Conservation (phyloP, 2,888 invertebrate species). For the Lasioglossum oenotherae region DNA sequence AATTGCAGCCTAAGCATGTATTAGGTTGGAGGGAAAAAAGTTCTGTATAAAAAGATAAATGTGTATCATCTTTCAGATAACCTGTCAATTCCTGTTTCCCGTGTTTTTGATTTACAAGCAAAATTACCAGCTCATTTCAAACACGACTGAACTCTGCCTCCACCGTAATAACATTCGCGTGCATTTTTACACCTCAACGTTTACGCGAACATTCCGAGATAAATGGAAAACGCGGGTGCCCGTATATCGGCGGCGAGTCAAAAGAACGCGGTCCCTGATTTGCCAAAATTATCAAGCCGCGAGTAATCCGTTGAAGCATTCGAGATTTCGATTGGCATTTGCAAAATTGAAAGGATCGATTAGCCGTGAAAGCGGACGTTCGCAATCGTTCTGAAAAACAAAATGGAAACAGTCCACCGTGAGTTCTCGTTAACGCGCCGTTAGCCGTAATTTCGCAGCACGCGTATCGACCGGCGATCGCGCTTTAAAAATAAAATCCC, state of each 20-base stretch:
- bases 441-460: not conserved
- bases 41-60: too few relatives aligned
- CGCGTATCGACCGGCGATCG: slow-evolving; percentile 17
- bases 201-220: not conserved
- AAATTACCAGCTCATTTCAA: too few relatives aligned
- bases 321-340: not conserved
- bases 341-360: not conserved
- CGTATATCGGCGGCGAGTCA: not conserved
- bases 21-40: too few relatives aligned
- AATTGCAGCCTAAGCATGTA: too few relatives aligned
- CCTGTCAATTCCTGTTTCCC: too few relatives aligned
- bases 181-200: not conserved
- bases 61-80: too few relatives aligned
- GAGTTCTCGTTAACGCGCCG: not conserved
- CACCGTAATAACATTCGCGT: too few relatives aligned
- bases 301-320: not conserved
- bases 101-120: too few relatives aligned
- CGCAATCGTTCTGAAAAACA: not conserved
- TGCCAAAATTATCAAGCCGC: not conserved
- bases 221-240: not conserved
- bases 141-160: too few relatives aligned
- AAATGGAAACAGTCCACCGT: not conserved
- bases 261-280: not conserved
- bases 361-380: not conserved
- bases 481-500: slow-evolving; percentile 9